Conservation (phyloP, 2,888 invertebrate species). For the Alcis repandata region DNA sequence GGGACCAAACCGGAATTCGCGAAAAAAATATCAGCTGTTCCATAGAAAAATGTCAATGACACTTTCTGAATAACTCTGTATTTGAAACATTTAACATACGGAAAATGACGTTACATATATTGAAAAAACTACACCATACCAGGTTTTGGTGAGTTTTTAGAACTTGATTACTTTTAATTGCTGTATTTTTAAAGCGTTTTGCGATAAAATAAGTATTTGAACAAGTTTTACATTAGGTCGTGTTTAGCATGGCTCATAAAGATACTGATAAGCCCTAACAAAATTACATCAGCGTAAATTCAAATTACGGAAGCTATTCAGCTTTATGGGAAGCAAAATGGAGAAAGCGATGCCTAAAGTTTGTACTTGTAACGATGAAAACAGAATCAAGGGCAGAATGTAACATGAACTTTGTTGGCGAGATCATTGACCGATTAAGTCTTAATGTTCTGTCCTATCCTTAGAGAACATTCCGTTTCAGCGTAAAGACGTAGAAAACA, state of each 20-base stretch:
- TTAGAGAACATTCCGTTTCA: neutral
- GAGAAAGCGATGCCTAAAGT: neutral
- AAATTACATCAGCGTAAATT: conserved; percentile 1
- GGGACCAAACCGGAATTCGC: too few species aligned
- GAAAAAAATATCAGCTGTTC: too few species aligned
- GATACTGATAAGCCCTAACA: neutral
- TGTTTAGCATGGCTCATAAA: neutral
- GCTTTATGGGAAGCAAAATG: conserved; percentile 3
- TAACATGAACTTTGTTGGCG: neutral
- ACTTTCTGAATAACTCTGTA: too few species aligned
- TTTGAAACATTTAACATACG: too few species aligned
- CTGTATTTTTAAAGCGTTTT: too few species aligned
- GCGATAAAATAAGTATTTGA: too few species aligned
- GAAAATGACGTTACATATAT: too few species aligned
- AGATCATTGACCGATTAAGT: conserved; percentile 6
- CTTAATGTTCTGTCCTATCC: neutral
- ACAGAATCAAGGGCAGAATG: neutral
- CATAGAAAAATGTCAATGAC: too few species aligned
- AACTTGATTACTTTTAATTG: too few species aligned
- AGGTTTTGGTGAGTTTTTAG: too few species aligned
- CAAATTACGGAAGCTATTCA: conserved; percentile 10
- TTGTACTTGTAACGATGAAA: conserved; percentile 2
- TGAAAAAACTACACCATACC: too few species aligned
- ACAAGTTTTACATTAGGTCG: neutral
- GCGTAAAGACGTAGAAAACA: too few species aligned